Percentiles rank a stretch among this genome's conserved stretches.
phyloP scores from a whole-genome alignment of 2,113 vertebrate species.

The Melanocharis versteri region DNA sequence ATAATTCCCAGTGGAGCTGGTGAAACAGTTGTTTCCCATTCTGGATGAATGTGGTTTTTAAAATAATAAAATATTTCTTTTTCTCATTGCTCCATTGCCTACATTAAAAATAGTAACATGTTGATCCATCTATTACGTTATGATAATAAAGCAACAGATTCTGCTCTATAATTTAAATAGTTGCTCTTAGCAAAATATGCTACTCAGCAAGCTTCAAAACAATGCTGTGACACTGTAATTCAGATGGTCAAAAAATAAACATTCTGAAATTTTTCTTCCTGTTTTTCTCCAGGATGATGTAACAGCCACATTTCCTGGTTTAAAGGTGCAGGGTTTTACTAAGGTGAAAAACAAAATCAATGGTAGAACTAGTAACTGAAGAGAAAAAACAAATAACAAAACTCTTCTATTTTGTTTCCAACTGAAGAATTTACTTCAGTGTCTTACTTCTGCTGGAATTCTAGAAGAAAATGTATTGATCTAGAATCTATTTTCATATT shows the following conservation, averaged over 20 bases:
- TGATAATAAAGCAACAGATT: constrained; percentile 34
- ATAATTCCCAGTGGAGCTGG: background rate
- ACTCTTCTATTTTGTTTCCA: background rate
- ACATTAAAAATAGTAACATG: background rate
- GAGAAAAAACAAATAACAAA: too few relatives aligned
- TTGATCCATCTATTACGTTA: background rate
- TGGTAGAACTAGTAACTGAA: background rate
- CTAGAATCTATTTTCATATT: background rate
- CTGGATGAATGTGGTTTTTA: background rate
- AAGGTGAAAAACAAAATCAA: background rate
- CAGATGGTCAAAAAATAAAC: background rate
- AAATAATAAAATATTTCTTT: background rate
- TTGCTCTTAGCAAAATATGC: background rate
- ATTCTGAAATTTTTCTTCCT: background rate
- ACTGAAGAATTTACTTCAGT: background rate
- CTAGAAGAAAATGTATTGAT: background rate
- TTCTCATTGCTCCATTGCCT: background rate
- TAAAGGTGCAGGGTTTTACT: background rate
- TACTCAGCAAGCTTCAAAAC: background rate
- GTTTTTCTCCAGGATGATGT: background rate
- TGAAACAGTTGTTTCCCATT: background rate
- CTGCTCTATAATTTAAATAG: constrained; percentile 29
- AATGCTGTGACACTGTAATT: background rate
- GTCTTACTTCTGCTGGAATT: background rate
- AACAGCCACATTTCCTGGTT: background rate